Evolutionary conservation across 2,888 invertebrate genomes (phyloP).

Genomic region (Myathropa florea): DNA sequence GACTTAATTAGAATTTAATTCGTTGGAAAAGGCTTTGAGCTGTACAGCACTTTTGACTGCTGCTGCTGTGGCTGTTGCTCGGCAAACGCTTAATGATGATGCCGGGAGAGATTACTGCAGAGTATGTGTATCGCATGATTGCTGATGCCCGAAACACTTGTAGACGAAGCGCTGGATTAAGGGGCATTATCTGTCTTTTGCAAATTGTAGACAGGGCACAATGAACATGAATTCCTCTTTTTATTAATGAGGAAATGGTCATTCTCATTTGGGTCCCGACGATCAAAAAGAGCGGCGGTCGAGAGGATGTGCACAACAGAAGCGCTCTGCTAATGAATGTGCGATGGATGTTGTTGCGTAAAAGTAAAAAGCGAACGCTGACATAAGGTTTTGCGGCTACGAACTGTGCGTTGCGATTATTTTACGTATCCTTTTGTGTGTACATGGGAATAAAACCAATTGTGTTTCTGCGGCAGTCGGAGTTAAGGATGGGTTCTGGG

Average conservation of each 20-base stretch:
- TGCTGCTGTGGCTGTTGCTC: neutral
- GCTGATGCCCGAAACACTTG: conserved; percentile 5
- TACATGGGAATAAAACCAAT: neutral
- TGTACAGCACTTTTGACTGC: neutral
- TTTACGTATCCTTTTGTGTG: neutral
- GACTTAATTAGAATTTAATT: conserved; percentile 35
- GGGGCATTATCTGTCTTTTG: conserved; percentile 3
- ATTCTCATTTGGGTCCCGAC: neutral
- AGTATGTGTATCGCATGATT: conserved; percentile 1
- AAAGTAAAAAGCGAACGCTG: neutral
- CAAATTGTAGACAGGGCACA: neutral
- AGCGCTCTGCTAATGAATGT: neutral
- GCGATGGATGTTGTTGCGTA: neutral
- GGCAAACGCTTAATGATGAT: conserved; percentile 17
- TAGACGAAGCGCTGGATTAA: neutral
- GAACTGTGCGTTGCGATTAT: neutral
- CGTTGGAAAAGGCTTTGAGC: neutral
- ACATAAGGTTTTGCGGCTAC: neutral
- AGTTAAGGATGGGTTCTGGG: too few species aligned
- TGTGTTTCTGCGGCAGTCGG: neutral
- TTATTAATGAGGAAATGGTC: neutral
- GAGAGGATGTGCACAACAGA: neutral
- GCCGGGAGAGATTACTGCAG: neutral
- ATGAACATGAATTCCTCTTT: neutral
- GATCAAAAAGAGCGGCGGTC: neutral